Base-by-base conservation (phyloP, 2,888 invertebrate species). In the Caenorhabditis sinica region DNA sequence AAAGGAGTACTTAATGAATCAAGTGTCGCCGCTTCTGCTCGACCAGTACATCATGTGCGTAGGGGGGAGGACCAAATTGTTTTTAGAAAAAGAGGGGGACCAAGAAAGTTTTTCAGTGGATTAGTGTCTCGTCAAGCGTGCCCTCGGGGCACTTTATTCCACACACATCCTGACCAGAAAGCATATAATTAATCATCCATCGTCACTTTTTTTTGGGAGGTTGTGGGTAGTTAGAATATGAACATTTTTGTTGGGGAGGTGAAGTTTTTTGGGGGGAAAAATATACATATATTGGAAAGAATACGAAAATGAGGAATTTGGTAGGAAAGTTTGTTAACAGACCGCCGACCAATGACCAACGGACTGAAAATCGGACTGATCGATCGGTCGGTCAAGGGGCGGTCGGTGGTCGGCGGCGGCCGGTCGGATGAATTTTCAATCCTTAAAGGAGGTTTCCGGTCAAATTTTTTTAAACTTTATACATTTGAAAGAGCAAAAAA, bases 41-140 rank as follows among this genome's bases (percentile, higher is more conserved):
- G 30, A 65, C 25, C 23, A 43, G 61, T 69, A 60, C 33, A 33
- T 25, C 33, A 61, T 33, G 33, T 65, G 66, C 30, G 66, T 30
- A 25, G 30, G 49, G 66, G 66, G 66, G 30, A 49, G 20, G 51
- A 51, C 51, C 23, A 51, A 51, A 20, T 51, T n/a, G 56, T 56
- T 28, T 28, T 56, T 56, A 56, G 13, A 56, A 23, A 56, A 60
- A 51, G 45, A 11, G 53, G 72, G 45, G 65, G 28, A 51, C 65
- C 49, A 80, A 20, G 8, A 20, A 43, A 61, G 33, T 33, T 33
- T n/a, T 49, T 58, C 36, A n/a, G 11, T 45, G 45, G 23, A 66
- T 68, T 75, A 63, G 56, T 56, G 74, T 75, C 76, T 76, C 65
- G 82, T 82, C 82, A 83, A 77, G 82, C 82, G 66, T 77, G 73